Evolutionary conservation across 2,113 vertebrate genomes (phyloP), one percentile per base, ranked within the genome.

Genomic region (Peromyscus polionotus): DNA sequence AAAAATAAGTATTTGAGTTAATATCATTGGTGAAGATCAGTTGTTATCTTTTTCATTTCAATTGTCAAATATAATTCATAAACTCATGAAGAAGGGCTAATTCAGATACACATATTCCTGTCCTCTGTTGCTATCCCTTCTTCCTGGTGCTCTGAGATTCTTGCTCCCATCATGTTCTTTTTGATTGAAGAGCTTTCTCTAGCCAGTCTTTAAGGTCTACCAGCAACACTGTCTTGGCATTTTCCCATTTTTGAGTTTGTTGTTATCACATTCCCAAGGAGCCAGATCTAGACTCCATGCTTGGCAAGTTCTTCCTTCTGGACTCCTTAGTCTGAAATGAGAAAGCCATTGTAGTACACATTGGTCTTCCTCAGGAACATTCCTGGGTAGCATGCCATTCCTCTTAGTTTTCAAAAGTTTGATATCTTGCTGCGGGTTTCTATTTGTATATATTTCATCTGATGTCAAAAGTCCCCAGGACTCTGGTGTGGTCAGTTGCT

Each of bases 51-150:
- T 80, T 88, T 90, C 67, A 26, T 92, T 90, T 94, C 39, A 63
- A 3, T 91, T 42, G 67, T n/a, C 39, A 72, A 33, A 48, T 94
- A 63, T 70, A 59, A 89, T 88, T 95, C 85, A 88, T 89, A 85
- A 92, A 68, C 19, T 84, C 76, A 68, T 31, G 11, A 91, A 63
- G 90, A 61, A 84, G 73, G 85, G 48, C 12, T 63, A 3, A 42
- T 76, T 67, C 83, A 45, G 3, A 5, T 68, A 22, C 6, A 10
- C 42, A 10, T 57, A 83, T n/a, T 85, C 88, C 33, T 70, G 31
- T 39, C 72, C 33, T 51, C 61, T 54, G 0, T 63, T 81, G 75
- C 54, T 93, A 20, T 26, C 1, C 63, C 61, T 75, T 95, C 45
- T 83, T 93, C 59, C 19, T 90, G 4, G 36, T 45, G 36, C 26